These are phyloP conservation scores for Acrobasis repandana DNA, from an alignment of 2,888 invertebrate species.

Conservation along the genomic window DNA sequence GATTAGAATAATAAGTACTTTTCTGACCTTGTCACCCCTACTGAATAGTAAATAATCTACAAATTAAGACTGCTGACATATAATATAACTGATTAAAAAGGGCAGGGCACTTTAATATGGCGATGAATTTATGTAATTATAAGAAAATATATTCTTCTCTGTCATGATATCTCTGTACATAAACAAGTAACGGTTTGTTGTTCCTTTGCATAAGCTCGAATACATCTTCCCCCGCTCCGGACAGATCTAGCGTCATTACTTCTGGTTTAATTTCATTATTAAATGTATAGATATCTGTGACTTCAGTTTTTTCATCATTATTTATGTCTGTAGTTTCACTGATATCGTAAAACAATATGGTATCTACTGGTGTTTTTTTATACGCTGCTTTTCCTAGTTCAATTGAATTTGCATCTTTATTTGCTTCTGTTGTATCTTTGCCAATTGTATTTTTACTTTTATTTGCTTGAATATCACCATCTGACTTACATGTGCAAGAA, in stretches of 20 bases:
- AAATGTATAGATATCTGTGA: background rate
- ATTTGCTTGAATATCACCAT: background rate
- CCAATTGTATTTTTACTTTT: background rate
- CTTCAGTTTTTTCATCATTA: background rate
- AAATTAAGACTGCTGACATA: no score
- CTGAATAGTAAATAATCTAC: no score
- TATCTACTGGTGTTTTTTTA: background rate
- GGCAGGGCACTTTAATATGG: no score
- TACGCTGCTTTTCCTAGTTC: background rate
- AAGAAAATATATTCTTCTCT: conserved; percentile 9
- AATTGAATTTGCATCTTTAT: background rate
- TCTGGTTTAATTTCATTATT: conserved; percentile 6
- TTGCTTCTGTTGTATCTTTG: background rate
- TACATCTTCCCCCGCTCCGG: background rate
- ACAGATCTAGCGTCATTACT: conserved; percentile 1
- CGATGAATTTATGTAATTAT: no score
- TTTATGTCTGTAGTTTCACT: background rate
- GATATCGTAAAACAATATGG: conserved; percentile 3
- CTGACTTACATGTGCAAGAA: background rate
- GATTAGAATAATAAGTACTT: no score
- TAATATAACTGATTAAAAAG: no score
- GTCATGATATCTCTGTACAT: background rate
- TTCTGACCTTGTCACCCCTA: no score
- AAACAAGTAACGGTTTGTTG: conserved; percentile 10
- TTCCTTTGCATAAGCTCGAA: background rate